Percentiles rank a stretch among this genome's conserved stretches.
Evolutionary conservation across 1,140 invertebrate species (phyloP).

Genomic region (Lasioglossum albipes): DNA sequence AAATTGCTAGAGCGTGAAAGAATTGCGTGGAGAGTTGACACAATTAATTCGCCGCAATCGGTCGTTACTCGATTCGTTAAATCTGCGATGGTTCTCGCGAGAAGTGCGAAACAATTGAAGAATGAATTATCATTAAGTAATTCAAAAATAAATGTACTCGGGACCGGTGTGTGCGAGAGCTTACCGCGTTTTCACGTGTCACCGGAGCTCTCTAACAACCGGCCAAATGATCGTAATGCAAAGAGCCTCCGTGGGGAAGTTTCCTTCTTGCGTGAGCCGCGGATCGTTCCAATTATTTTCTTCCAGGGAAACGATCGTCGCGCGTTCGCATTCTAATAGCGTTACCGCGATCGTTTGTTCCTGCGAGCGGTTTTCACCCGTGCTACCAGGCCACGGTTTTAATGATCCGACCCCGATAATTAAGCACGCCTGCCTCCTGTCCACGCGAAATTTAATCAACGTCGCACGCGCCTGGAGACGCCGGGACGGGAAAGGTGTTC

Average conservation of each 20-base stretch:
- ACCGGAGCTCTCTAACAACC: background rate
- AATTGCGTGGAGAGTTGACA: too few relatives aligned
- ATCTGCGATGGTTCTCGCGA: too few relatives aligned
- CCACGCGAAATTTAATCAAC: conserved; percentile 20
- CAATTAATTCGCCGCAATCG: too few relatives aligned
- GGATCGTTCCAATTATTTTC: conserved; percentile 65
- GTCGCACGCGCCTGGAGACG: too few relatives aligned
- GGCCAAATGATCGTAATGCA: conserved; percentile 2
- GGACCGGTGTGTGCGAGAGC: too few relatives aligned
- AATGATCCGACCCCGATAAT: conserved; percentile 51
- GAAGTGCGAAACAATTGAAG: too few relatives aligned
- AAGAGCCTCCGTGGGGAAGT: background rate
- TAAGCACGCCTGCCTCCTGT: conserved; percentile 12
- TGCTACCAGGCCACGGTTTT: conserved; percentile 36
- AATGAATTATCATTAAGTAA: too few relatives aligned
- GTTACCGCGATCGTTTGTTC: conserved; percentile 39
- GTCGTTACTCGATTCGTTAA: too few relatives aligned
- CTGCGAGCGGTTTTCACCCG: background rate
- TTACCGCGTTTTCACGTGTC: background rate
- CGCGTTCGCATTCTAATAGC: conserved; percentile 1
- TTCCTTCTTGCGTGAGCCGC: conserved; percentile 5
- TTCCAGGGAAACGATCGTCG: conserved; percentile 40
- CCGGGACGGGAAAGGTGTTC: background rate
- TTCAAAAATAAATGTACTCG: too few relatives aligned
- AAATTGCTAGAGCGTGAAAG: too few relatives aligned